A percentile compares a stretch with the other conserved stretches of the same genome.
Evolutionary conservation across 2,113 vertebrate species (phyloP).

Genomic region (Hydrolagus affinis): DNA sequence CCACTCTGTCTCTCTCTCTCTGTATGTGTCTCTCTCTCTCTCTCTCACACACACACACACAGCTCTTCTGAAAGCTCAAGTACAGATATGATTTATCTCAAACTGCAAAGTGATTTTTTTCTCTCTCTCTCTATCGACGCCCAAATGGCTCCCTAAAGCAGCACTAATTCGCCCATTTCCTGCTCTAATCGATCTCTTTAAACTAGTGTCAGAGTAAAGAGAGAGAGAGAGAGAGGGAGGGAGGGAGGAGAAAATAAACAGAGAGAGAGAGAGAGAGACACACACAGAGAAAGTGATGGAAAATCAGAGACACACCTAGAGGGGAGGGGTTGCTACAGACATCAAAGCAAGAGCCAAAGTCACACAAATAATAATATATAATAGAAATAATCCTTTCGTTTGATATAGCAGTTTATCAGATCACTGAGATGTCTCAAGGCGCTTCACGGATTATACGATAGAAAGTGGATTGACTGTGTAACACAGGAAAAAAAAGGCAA

Average conservation of each 20-base stretch:
- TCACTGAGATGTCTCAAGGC: no score
- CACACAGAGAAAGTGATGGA: not conserved
- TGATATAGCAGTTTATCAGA: no score
- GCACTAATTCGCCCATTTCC: constrained; percentile 63
- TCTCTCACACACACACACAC: no score
- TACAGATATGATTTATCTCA: constrained; percentile 56
- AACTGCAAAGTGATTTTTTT: constrained; percentile 65
- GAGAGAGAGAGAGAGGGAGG: constrained; percentile 28
- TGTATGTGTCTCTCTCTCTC: constrained; percentile 47
- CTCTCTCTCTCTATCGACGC: no score
- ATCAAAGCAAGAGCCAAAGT: not conserved
- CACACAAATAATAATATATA: no score
- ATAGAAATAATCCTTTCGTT: no score
- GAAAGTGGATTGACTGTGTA: no score
- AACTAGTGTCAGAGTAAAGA: constrained; percentile 46
- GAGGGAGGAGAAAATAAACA: not conserved
- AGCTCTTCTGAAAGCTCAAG: constrained; percentile 33
- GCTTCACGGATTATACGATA: no score
- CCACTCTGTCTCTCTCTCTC: constrained; percentile 53
- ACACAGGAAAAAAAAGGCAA: not conserved
- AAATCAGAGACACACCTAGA: not conserved
- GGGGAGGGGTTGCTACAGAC: not conserved
- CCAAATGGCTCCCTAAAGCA: constrained; percentile 69
- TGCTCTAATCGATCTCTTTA: constrained; percentile 67
- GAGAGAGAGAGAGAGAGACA: not conserved